A percentile compares a stretch with the other conserved stretches of the same genome.
Conservation (phyloP, 2,888 invertebrate genomes). For the Cacoxenus indagator region DNA sequence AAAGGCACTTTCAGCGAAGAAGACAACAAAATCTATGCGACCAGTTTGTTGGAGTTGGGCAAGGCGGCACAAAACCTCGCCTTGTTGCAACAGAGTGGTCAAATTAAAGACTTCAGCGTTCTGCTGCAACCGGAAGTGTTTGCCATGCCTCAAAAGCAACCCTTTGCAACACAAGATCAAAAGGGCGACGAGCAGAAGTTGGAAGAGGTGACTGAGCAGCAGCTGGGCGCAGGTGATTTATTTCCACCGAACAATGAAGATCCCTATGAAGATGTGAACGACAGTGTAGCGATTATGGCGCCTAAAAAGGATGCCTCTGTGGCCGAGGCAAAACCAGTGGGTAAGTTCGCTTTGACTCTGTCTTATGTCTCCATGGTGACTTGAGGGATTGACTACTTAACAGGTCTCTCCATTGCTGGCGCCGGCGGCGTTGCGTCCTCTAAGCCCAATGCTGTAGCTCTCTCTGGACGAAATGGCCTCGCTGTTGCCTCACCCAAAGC, state of each 20-base stretch:
- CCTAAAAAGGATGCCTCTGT: conserved; percentile 76
- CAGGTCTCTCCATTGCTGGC: conserved; percentile 77
- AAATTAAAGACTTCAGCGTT: conserved; percentile 73
- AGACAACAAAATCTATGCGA: conserved; percentile 75
- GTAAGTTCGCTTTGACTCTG: conserved; percentile 69
- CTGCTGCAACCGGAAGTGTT: conserved; percentile 67
- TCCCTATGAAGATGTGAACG: conserved; percentile 67
- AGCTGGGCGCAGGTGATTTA: conserved; percentile 57
- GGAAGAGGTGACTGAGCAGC: conserved; percentile 61
- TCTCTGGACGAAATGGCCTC: conserved; percentile 78
- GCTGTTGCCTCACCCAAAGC: conserved; percentile 81
- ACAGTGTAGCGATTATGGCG: conserved; percentile 71
- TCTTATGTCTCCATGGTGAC: background rate
- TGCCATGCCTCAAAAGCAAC: conserved; percentile 52
- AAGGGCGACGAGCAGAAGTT: conserved; percentile 53
- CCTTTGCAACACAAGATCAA: conserved; percentile 45
- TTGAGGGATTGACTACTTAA: conserved; percentile 38
- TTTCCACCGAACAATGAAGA: conserved; percentile 64
- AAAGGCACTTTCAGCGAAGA: conserved; percentile 73
- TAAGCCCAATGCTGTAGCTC: conserved; percentile 79
- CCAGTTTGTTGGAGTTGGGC: conserved; percentile 73
- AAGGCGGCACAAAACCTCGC: conserved; percentile 75
- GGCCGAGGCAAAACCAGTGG: conserved; percentile 83
- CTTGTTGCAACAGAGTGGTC: conserved; percentile 72
- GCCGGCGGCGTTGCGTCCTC: conserved; percentile 81